Percentiles rank a stretch among this genome's conserved stretches.
Evolutionary conservation across 2,888 invertebrate species (phyloP).

Genomic region (Halictus quadricinctus): DNA sequence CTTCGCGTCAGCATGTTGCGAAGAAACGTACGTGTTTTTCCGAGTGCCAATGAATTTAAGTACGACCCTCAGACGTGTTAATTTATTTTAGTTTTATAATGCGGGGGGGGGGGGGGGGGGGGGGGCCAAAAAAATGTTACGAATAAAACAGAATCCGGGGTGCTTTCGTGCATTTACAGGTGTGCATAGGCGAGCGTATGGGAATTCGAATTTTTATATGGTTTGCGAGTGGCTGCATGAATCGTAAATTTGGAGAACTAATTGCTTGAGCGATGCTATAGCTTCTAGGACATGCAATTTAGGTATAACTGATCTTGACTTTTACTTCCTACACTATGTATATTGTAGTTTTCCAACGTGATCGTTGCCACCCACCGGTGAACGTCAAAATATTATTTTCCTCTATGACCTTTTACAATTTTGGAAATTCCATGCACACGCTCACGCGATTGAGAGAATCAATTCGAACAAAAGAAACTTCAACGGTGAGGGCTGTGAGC

Average conservation of each 20-base stretch:
- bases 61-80: constrained; percentile 28
- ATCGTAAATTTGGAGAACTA: constrained; percentile 30
- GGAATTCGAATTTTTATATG: constrained; percentile 37
- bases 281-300: constrained; percentile 21
- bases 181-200: constrained; percentile 19
- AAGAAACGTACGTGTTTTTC: constrained; percentile 11
- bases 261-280: constrained; percentile 28
- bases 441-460: not conserved
- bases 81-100: constrained; percentile 47
- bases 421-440: not conserved
- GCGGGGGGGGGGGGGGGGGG: not conserved
- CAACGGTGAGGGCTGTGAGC: not conserved
- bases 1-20: not conserved
- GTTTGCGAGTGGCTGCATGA: constrained; percentile 30
- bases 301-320: constrained; percentile 37
- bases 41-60: constrained; percentile 40
- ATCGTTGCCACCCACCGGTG: not conserved
- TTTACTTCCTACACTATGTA: constrained; percentile 27
- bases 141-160: constrained; percentile 1
- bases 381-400: not conserved
- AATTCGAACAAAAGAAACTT: not conserved
- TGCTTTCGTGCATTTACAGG: constrained; percentile 18
- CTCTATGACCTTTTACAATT: too few species aligned
- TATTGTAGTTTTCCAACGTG: not conserved
- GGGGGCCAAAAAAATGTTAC: not conserved